A percentile compares a stretch with the other conserved stretches of the same genome.
Evolutionary conservation across 2,113 vertebrate species (phyloP).

Genomic region (Talpa occidentalis): DNA sequence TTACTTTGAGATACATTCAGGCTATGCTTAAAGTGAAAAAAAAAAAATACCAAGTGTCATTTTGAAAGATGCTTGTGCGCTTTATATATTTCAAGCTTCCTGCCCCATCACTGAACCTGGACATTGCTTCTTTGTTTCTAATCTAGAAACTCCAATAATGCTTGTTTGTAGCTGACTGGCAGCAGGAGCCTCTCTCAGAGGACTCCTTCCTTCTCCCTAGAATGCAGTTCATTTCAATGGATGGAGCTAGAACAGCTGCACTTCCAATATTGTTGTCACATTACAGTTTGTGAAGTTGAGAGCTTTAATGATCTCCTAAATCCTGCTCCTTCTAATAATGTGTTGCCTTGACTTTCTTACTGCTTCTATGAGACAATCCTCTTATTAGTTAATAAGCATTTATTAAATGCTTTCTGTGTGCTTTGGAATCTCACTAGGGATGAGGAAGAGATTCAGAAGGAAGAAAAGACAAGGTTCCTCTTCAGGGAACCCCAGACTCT

Average conservation of each 20-base stretch:
- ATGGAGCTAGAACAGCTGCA: slow-evolving; percentile 52
- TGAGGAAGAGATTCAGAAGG: slow-evolving; percentile 21
- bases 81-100: background rate
- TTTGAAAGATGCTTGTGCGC: slow-evolving; percentile 11
- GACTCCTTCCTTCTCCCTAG: slow-evolving; percentile 56
- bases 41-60: background rate
- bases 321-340: slow-evolving; percentile 75
- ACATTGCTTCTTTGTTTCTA: slow-evolving; percentile 23
- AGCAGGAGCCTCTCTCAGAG: slow-evolving; percentile 47
- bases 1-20: slow-evolving; percentile 1
- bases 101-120: background rate
- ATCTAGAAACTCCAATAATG: slow-evolving; percentile 47
- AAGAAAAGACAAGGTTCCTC: background rate
- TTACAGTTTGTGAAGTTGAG: slow-evolving; percentile 73
- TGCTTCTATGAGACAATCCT: slow-evolving; percentile 62
- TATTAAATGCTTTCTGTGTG: background rate
- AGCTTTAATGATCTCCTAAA: slow-evolving; percentile 74
- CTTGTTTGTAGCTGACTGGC: slow-evolving; percentile 34
- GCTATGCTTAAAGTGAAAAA: slow-evolving; percentile 30
- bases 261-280: slow-evolving; percentile 30
- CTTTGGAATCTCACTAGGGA: background rate
- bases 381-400: background rate
- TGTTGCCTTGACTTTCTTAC: slow-evolving; percentile 72
- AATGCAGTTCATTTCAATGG: slow-evolving; percentile 71
- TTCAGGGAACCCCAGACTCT: background rate